phyloP scores from a whole-genome alignment of 2,797 vertebrate genomes.

The Bryconaethiops microstoma region DNA sequence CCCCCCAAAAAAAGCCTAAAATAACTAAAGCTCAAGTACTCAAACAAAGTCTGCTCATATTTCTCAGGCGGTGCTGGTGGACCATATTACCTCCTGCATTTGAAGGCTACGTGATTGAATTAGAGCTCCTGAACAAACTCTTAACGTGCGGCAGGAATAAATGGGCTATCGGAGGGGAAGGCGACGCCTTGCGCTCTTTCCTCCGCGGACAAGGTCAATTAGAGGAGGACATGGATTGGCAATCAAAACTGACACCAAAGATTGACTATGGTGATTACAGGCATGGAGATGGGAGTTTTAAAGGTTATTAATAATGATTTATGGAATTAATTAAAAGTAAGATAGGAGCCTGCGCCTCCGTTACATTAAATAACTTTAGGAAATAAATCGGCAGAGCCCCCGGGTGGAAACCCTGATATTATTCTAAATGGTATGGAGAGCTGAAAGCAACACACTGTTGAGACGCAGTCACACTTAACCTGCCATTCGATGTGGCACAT shows the following conservation, averaged over 20 bases:
- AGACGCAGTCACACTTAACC: constrained; percentile 18
- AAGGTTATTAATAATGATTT: constrained; percentile 87
- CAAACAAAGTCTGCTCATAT: constrained; percentile 35
- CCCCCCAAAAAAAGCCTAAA: background rate
- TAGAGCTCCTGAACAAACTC: constrained; percentile 77
- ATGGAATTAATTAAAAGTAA: constrained; percentile 83
- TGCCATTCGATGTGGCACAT: constrained; percentile 23
- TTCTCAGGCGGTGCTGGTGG: constrained; percentile 40
- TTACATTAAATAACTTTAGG: constrained; percentile 75
- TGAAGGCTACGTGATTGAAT: constrained; percentile 69
- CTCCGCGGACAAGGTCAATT: constrained; percentile 82
- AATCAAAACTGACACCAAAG: constrained; percentile 83
- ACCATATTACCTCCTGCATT: constrained; percentile 59
- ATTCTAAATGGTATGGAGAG: constrained; percentile 55
- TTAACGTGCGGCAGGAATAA: constrained; percentile 75
- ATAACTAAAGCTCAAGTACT: background rate
- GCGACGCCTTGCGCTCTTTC: constrained; percentile 75
- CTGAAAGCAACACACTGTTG: constrained; percentile 7
- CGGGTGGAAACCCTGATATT: constrained; percentile 59
- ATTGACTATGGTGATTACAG: constrained; percentile 83
- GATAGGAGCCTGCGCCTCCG: constrained; percentile 73
- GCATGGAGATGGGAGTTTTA: constrained; percentile 79
- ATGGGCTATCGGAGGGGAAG: constrained; percentile 69
- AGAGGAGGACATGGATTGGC: constrained; percentile 81
- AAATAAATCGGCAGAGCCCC: constrained; percentile 66